Base-by-base conservation (phyloP, 92 coral and sea anemone species). In the Pocillopora grandis region DNA sequence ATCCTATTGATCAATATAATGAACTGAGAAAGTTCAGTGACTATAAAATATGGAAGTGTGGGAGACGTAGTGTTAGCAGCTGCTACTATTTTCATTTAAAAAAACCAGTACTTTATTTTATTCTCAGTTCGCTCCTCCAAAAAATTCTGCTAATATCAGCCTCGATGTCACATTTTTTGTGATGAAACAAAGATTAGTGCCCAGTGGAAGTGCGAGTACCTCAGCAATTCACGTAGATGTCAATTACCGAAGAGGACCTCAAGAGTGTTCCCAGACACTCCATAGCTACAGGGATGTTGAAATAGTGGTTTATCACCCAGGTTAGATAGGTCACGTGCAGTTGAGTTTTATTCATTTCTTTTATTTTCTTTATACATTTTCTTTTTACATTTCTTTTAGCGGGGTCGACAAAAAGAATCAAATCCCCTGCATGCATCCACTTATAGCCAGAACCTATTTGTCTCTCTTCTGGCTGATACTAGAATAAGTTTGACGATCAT, bases 291-390 rank as follows among this genome's bases (percentile, higher is more conserved):
- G 62, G 7, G 21, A 18, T 48, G 15, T 72, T 12, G 60, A 72
- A 52, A 18, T 72, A 20, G 42, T 72, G 76, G 76, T 55, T 27
- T 72, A 72, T 18, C 49, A 72, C 20, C 61, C 76, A 72, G 76
- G 76, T 72, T 12, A 72, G 76, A 55, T 18, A 37, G 55, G 18
- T n/a, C 33, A 10, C 69, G 9, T 2, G 20, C 20, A 20, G 23
- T 12, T 58, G 61, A 58, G 14, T 58, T 9, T 58, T 14, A 9
- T 58, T 14, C 61, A 58, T 58, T 58, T 9, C 10, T 58, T 9
- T 9, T 14, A 27, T 27, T 27, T 27, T 58, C 61, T 58, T 58
- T 58, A 14, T 9, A 9, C 10, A 58, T 14, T 58, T 14, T 58
- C 14, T 58, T 9, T 9, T 1, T 6, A 13, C 66, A 62, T 62